phyloP scores from a whole-genome alignment of 1,140 invertebrate genomes.

The Schlechtendalia chinensis region DNA sequence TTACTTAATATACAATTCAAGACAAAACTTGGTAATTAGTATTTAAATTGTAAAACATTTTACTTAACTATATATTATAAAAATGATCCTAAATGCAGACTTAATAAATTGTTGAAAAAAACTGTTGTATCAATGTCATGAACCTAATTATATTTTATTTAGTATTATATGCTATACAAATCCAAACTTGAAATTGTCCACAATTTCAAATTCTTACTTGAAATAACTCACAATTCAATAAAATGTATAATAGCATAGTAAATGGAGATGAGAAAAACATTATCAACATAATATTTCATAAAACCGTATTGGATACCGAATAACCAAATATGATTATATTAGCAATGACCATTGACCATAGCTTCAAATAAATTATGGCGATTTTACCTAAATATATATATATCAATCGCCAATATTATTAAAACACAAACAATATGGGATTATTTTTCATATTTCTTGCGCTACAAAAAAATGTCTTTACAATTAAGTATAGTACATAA shows the following conservation, averaged over 20 bases:
- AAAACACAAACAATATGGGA: conserved; percentile 20
- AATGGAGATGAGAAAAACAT: conserved; percentile 31
- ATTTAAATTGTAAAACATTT: conserved; percentile 39
- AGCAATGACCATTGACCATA: conserved; percentile 25
- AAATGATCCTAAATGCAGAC: conserved; percentile 34
- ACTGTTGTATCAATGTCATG: conserved; percentile 24
- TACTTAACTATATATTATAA: conserved; percentile 43
- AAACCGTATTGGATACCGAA: conserved; percentile 23
- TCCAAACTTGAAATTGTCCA: conserved; percentile 43
- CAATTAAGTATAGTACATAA: conserved; percentile 44
- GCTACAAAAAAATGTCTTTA: conserved; percentile 48
- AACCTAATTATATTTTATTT: conserved; percentile 12
- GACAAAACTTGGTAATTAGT: conserved; percentile 49
- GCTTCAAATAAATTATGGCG: conserved; percentile 22
- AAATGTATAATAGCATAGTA: conserved; percentile 41
- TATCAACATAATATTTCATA: conserved; percentile 29
- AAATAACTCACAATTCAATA: conserved; percentile 48
- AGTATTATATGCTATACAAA: conserved; percentile 39
- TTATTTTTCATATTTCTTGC: conserved; percentile 30
- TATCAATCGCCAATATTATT: conserved; percentile 27
- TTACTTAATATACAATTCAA: conserved; percentile 34
- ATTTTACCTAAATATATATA: conserved; percentile 39
- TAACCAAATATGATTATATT: conserved; percentile 39
- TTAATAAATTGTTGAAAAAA: conserved; percentile 32
- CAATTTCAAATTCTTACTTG: conserved; percentile 36